These are phyloP conservation scores for Nephrotoma guestfalica DNA, from an alignment of 2,888 invertebrate species.

Conservation along the genomic window DNA sequence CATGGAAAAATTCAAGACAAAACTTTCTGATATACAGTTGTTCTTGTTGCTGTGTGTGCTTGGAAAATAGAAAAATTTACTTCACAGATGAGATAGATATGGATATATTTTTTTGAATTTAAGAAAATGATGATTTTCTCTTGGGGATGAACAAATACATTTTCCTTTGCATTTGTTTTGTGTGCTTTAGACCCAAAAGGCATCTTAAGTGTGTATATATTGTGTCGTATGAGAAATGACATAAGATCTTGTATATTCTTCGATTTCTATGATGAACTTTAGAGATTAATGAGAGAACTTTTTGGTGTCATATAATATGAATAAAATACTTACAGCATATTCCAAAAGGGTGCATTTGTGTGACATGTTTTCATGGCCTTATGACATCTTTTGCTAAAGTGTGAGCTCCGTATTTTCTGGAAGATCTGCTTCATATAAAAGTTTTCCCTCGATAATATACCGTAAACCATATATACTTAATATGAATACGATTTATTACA, in stretches of 20 bases:
- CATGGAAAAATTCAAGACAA: background rate
- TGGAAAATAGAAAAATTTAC: background rate
- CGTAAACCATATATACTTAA: background rate
- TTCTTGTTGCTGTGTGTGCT: background rate
- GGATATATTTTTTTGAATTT: background rate
- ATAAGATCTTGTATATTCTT: background rate
- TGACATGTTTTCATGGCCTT: background rate
- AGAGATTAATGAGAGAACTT: background rate
- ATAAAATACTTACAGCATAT: background rate
- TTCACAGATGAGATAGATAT: background rate
- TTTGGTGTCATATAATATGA: background rate
- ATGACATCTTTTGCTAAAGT: background rate
- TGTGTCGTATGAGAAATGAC: background rate
- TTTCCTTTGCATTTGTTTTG: background rate
- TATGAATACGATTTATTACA: background rate
- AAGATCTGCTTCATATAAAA: background rate
- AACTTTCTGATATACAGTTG: background rate
- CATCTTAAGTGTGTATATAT: background rate
- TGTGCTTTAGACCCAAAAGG: background rate
- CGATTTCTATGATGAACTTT: background rate
- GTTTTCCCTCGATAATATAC: background rate
- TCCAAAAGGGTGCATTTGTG: background rate
- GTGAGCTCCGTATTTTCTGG: background rate
- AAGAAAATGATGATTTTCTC: background rate
- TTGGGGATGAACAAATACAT: background rate